Conservation (phyloP, 1,140 invertebrate species). For the Acyrthosiphon pisum region DNA sequence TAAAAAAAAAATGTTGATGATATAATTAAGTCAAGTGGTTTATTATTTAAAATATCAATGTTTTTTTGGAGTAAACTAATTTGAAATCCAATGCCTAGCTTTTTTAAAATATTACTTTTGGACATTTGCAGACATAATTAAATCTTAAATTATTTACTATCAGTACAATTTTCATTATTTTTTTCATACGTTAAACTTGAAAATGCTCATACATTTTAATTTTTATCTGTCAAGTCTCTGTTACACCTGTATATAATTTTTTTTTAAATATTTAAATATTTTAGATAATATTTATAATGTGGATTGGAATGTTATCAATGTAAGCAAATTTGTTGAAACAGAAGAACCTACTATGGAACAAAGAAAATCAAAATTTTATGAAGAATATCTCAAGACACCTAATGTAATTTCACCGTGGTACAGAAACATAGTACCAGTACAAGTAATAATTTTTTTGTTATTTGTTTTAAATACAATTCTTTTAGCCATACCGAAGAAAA, state of each 20-base stretch:
- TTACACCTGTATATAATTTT: neutral
- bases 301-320: slow-evolving; percentile 34
- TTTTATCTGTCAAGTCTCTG: neutral
- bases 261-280: slow-evolving; percentile 4
- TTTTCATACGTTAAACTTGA: too few relatives aligned
- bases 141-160: neutral
- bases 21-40: neutral
- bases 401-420: slow-evolving; percentile 44
- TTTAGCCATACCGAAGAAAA: too few relatives aligned
- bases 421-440: slow-evolving; percentile 20
- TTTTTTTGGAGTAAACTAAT: neutral
- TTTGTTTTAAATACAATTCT: neutral
- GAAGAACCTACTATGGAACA: slow-evolving; percentile 9
- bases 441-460: slow-evolving; percentile 26
- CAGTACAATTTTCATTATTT: too few relatives aligned
- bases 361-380: slow-evolving; percentile 45
- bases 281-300: slow-evolving; percentile 4
- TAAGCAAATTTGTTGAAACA: slow-evolving; percentile 25
- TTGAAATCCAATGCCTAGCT: neutral
- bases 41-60: neutral
- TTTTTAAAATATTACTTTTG: neutral
- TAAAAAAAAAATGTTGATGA: too few relatives aligned
- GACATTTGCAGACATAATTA: neutral
- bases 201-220: too few relatives aligned
- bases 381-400: slow-evolving; percentile 19